Percentiles rank a stretch among this genome's conserved stretches.
phyloP scores from a whole-genome alignment of 2,113 vertebrate species.

The Kryptolebias marmoratus region DNA sequence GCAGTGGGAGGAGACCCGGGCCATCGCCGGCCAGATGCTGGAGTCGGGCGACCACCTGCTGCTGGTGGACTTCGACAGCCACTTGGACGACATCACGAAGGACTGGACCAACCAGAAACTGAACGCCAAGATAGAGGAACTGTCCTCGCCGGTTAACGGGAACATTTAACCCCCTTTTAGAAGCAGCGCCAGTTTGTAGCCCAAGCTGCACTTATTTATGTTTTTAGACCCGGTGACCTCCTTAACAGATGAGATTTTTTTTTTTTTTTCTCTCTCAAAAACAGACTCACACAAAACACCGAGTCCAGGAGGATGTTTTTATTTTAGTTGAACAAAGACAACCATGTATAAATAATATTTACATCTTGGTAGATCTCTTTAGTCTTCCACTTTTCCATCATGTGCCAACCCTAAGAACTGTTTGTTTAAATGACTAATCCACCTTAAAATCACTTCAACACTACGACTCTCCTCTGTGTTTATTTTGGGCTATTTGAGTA shows the following conservation, averaged over 20 bases:
- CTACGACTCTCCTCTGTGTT: background rate
- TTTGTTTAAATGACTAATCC: constrained; percentile 10
- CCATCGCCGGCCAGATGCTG: constrained; percentile 82
- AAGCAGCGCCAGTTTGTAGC: background rate
- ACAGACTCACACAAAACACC: background rate
- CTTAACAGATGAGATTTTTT: background rate
- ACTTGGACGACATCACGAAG: constrained; percentile 90
- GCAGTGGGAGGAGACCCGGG: constrained; percentile 89
- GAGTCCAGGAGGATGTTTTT: constrained; percentile 26
- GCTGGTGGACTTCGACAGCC: constrained; percentile 90
- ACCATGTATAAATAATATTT: constrained; percentile 58
- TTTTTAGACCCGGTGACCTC: background rate
- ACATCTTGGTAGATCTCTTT: constrained; percentile 33
- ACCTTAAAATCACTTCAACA: constrained; percentile 13
- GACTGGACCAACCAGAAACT: constrained; percentile 93
- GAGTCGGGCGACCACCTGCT: constrained; percentile 81
- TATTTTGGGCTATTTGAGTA: background rate
- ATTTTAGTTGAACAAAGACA: constrained; percentile 20
- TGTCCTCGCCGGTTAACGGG: constrained; percentile 83
- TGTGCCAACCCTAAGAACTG: constrained; percentile 10
- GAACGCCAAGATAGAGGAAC: constrained; percentile 85
- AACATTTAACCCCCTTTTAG: constrained; percentile 61
- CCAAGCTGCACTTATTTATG: constrained; percentile 19
- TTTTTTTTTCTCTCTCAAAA: background rate
- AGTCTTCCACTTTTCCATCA: constrained; percentile 27